Percentiles rank a stretch among this genome's conserved stretches.
Conservation (phyloP, 2,888 invertebrate genomes). For the Didymodactylos carnosus region DNA sequence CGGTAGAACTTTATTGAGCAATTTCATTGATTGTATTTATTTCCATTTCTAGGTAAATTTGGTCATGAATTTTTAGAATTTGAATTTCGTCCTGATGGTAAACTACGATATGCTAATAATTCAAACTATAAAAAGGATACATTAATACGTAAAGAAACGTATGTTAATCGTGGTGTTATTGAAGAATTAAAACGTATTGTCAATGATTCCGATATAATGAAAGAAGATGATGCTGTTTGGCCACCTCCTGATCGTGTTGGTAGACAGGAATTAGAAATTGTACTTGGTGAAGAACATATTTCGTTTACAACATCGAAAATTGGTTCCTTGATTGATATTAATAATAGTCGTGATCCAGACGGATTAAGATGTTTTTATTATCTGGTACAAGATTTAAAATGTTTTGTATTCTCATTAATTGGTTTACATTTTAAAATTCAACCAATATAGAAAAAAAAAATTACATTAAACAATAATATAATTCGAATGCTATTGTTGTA, state of each 20-base stretch:
- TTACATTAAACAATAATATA: background rate
- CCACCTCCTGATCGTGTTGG: constrained; percentile 50
- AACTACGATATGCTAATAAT: constrained; percentile 93
- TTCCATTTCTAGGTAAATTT: too few species aligned
- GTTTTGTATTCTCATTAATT: constrained; percentile 92
- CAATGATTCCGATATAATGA: constrained; percentile 70
- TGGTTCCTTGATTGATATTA: constrained; percentile 89
- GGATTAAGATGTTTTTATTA: constrained; percentile 94
- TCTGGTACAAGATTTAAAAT: constrained; percentile 93
- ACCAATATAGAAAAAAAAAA: constrained; percentile 57
- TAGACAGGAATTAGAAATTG: constrained; percentile 75
- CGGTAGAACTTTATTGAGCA: too few species aligned
- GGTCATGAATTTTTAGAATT: constrained; percentile 98
- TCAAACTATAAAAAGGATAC: constrained; percentile 99
- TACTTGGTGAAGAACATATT: constrained; percentile 96
- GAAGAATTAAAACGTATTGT: constrained; percentile 87
- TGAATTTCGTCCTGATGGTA: constrained; percentile 84
- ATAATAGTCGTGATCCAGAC: constrained; percentile 83
- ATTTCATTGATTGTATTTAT: too few species aligned
- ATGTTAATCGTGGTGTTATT: constrained; percentile 88
- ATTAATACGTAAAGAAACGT: constrained; percentile 81
- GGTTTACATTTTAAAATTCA: constrained; percentile 99
- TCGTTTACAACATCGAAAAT: constrained; percentile 99
- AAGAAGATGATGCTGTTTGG: constrained; percentile 50
- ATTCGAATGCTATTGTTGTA: background rate